phyloP scores from a whole-genome alignment of 2,113 vertebrate genomes.

The Passer montanus region DNA sequence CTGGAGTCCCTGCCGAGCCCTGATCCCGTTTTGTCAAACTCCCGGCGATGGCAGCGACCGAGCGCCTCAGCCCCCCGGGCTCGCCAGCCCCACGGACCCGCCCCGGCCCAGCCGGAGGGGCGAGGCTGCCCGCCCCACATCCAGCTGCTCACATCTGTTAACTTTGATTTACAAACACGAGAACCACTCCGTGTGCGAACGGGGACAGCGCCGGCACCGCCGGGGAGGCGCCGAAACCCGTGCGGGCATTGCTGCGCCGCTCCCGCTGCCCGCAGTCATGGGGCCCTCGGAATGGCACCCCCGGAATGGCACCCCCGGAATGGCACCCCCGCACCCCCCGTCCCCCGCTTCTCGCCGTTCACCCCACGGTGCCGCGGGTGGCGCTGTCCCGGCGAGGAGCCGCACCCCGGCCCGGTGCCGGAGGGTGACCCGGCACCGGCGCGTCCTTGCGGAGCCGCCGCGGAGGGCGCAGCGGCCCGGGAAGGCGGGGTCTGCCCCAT shows the following conservation, averaged over 20 bases:
- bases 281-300: background rate
- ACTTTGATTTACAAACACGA: background rate
- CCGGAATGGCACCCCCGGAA: background rate
- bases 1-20: background rate
- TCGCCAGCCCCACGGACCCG: background rate
- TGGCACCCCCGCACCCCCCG: background rate
- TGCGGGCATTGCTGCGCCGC: background rate
- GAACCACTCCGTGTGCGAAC: background rate
- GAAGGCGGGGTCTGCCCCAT: background rate
- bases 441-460: background rate
- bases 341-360: background rate
- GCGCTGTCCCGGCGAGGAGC: background rate
- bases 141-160: background rate
- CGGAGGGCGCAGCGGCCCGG: background rate
- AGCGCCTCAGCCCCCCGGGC: background rate
- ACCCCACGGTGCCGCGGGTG: background rate
- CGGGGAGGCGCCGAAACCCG: background rate
- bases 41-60: rapidly evolving
- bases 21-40: background rate
- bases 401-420: background rate
- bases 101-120: background rate
- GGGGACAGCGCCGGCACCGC: background rate
- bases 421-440: background rate
- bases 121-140: background rate
- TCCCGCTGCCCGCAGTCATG: background rate